Evolutionary conservation across 2,888 invertebrate species (phyloP), one percentile per base, ranked within the genome.

Genomic region (Hipparchia semele): DNA sequence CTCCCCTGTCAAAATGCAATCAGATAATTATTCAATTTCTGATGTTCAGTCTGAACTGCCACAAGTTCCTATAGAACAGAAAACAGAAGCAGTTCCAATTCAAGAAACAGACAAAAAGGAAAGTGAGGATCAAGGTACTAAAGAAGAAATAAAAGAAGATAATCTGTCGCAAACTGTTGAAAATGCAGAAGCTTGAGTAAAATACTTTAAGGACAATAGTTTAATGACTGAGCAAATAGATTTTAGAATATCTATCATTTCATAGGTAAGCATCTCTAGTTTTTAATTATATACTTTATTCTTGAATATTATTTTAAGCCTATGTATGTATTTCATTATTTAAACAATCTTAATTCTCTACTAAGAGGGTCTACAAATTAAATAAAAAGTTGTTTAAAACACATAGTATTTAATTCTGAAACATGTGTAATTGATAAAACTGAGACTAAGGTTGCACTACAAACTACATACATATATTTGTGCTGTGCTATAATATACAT

Each of bases 1-100:
- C 53, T 73, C 77, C 77, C 73, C 75, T 59, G 80, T 80, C 70
- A 79, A 83, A 73, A 83, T 88, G 60, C 82, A 91, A 78, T 81
- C 87, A 45, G 92, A 92, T 71, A 88, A 90, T 74, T 91, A 92
- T 79, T 89, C 91, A 70, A 91, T 93, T 79, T 87, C 90, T 78
- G 92, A 92, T 86, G 90, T 92, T 2, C 89, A 90, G 71, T 90
- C 91, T 10, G 90, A 90, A 78, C 77, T 92, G 77, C 85, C 87
- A 13, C 80, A 82, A 69, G 76, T 73, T 62, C 81, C 84, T 65
- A 69, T 74, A 59, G 78, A 79, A 59, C 73, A 78, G 67, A 75
- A 79, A 72, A 68, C 23, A 68, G 68, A 77, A 80, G 56, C 76
- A 80, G 62, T 39, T 53, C 65, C 1, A 12, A 59, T 70, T 54